Evolutionary conservation across 2,797 vertebrate species (phyloP), one percentile per base, ranked within the genome.

Genomic region (Rhinoraja longicauda): DNA sequence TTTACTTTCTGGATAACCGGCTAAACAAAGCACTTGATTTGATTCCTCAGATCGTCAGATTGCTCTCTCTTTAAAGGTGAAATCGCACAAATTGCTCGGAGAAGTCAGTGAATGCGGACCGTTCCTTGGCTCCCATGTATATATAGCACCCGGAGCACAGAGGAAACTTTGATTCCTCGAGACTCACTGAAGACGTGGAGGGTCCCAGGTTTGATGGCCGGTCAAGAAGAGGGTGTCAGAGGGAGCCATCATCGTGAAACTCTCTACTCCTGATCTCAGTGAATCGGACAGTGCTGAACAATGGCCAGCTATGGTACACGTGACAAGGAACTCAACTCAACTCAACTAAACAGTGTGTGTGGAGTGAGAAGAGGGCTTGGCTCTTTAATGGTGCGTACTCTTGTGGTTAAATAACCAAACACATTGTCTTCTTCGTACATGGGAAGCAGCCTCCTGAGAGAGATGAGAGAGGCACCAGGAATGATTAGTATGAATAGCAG

Each of bases 61-160:
- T 64, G 17, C n/a, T 88, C 62, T 19, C n/a, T 36, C n/a, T 88
- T 36, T 36, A 88, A 88, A 88, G 84, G 62, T 88, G 62, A 88
- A 88, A 88, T 88, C 59, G 36, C 15, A 10, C 7, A 7, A 88
- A 88, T 88, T 21, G n/a, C n/a, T 10, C 2, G 9, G 7, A 59
- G 10, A 17, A 64, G n/a, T 62, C 6, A 21, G 8, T 88, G 84
- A 64, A 21, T 64, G 17, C 36, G 64, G 88, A 36, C 0, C 19
- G 59, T 32, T 64, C n/a, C 15, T 64, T 0, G 59, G 9, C 6
- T 32, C 82, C 59, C 59, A 62, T 45, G 39, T 4, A 4, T 59
- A 21, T 53, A 21, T 19, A 39, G 19, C 45, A 57, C 1, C 45
- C 13, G 45, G 45, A 13, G 24, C 79, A 86, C 1, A 13, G 12